Base-by-base conservation (phyloP, 2,888 invertebrate genomes). In the Sthenelais limicola region DNA sequence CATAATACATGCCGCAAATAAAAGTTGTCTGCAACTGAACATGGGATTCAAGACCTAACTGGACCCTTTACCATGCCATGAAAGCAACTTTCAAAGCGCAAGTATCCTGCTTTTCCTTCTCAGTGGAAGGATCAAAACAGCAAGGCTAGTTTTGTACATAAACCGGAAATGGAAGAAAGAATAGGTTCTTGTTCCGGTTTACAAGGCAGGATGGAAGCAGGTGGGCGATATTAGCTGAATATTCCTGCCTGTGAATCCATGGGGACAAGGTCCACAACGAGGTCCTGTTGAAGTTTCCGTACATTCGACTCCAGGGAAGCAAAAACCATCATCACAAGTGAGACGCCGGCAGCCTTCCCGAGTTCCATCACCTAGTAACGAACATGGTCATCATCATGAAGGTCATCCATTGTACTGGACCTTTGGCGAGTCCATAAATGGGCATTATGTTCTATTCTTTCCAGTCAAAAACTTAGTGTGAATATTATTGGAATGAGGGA, bases 321-420 rank as follows among this genome's bases (percentile, higher is more conserved):
- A 97, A 0, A 94, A 93, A 78, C 91, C 90, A 73, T 90, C 90
- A 71, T 92, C 77, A 74, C 85, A 85, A 0, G 81, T 80, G 3
- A 81, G 79, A 32, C 43, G 33, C 18, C 66, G 32, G 35, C 66
- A 66, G 18, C 66, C 66, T 18, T 66, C 62, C 48, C 71, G 38
- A n/a, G 68, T 71, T 33, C 74, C 74, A 33, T 71, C 68, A 7
- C 74, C 74, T n/a, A n/a, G n/a, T n/a, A n/a, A n/a, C n/a, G n/a
- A n/a, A n/a, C n/a, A n/a, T n/a, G n/a, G n/a, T n/a, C n/a, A n/a
- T n/a, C n/a, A n/a, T n/a, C n/a, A n/a, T n/a, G n/a, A n/a, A n/a
- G n/a, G n/a, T n/a, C n/a, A n/a, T n/a, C n/a, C n/a, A n/a, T n/a
- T n/a, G n/a, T n/a, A n/a, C n/a, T n/a, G n/a, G n/a, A n/a, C n/a